A percentile compares a stretch with the other conserved stretches of the same genome.
These are phyloP conservation scores for Steinernema scapterisci DNA, from an alignment of 2,888 invertebrate species.

Conservation along the genomic window DNA sequence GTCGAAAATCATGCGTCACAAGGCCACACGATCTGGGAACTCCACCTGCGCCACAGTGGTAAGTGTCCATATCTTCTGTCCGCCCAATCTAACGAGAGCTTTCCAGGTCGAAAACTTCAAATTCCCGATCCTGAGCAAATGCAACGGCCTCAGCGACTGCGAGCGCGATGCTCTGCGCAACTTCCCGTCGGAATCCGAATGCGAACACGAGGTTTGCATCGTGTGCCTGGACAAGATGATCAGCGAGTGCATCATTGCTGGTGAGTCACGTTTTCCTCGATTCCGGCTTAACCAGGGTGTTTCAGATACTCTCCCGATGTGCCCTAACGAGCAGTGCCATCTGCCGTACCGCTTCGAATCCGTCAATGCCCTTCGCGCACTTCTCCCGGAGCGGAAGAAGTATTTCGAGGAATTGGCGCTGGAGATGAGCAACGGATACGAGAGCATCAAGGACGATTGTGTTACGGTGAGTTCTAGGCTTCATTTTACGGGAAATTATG, in stretches of 20 bases:
- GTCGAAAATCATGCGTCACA: slow-evolving; percentile 35
- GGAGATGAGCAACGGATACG: slow-evolving; percentile 50
- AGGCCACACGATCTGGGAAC: slow-evolving; percentile 16
- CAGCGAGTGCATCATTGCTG: slow-evolving; percentile 43
- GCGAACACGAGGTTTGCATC: slow-evolving; percentile 57
- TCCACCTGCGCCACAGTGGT: slow-evolving; percentile 25
- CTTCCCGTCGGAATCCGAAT: slow-evolving; percentile 57
- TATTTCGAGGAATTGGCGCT: slow-evolving; percentile 55
- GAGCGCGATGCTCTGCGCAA: slow-evolving; percentile 54
- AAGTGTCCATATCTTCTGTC: not conserved
- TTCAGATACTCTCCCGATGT: slow-evolving; percentile 46
- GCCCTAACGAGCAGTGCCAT: slow-evolving; percentile 52
- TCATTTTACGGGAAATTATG: too few species aligned
- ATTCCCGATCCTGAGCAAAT: slow-evolving; percentile 36
- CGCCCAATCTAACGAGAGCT: not conserved
- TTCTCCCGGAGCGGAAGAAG: slow-evolving; percentile 49
- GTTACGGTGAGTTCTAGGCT: slow-evolving; percentile 39
- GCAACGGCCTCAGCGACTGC: slow-evolving; percentile 44
- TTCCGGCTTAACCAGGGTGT: not conserved
- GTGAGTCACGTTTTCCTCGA: not conserved
- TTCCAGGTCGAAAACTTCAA: slow-evolving; percentile 26
- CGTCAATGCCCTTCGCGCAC: slow-evolving; percentile 49
- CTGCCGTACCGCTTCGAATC: slow-evolving; percentile 54
- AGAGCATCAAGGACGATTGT: slow-evolving; percentile 51
- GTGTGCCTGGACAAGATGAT: slow-evolving; percentile 48